phyloP scores from a whole-genome alignment of 1,140 invertebrate species.

The Papilio polytes region DNA sequence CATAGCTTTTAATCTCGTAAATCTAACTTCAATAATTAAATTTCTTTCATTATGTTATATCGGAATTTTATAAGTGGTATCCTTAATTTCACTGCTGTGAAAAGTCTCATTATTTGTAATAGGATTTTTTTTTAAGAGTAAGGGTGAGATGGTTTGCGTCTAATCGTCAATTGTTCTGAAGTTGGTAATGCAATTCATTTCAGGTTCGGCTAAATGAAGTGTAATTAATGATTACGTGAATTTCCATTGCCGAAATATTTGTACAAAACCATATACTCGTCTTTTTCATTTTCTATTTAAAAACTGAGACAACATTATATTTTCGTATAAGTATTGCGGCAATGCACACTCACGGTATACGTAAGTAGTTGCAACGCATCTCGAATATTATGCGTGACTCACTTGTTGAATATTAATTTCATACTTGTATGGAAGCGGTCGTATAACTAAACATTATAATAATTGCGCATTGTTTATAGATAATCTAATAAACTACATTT shows the following conservation, averaged over 20 bases:
- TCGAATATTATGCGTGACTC: constrained; percentile 42
- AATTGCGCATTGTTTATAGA: constrained; percentile 47
- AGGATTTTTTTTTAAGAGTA: too few relatives aligned
- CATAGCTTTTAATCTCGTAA: background rate
- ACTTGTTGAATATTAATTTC: constrained; percentile 42
- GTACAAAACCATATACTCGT: background rate
- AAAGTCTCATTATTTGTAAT: too few relatives aligned
- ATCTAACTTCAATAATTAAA: background rate
- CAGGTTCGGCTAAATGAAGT: too few relatives aligned
- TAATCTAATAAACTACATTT: constrained; percentile 12
- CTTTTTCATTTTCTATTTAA: background rate
- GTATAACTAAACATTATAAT: constrained; percentile 38
- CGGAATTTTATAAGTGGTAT: too few relatives aligned
- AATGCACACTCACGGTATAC: constrained; percentile 2
- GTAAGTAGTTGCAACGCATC: constrained; percentile 34
- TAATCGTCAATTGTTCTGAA: too few relatives aligned
- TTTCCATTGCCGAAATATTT: too few relatives aligned
- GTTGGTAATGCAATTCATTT: too few relatives aligned
- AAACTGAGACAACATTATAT: background rate
- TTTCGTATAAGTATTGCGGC: background rate
- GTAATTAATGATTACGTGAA: too few relatives aligned
- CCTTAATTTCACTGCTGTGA: too few relatives aligned
- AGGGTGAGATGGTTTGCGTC: too few relatives aligned
- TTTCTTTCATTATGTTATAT: too few relatives aligned
- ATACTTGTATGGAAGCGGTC: constrained; percentile 30